Conservation (phyloP, 2,113 vertebrate species). For the Xiphophorus couchianus region DNA sequence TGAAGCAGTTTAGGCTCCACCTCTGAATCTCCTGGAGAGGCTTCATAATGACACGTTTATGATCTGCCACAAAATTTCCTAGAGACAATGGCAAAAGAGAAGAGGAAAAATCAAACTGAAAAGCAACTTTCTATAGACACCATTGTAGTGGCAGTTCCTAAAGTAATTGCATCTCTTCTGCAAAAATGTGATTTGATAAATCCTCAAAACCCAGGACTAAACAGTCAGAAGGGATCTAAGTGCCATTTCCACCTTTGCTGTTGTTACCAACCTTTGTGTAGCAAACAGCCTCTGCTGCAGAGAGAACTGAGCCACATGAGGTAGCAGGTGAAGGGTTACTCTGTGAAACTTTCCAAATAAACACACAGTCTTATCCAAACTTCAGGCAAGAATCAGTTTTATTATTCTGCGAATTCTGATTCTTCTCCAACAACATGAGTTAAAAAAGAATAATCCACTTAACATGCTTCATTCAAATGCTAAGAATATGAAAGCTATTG, state of each 20-base stretch:
- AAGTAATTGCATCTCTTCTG: no score
- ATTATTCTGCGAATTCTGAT: not conserved
- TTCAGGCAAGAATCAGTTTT: no score
- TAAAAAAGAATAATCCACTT: not conserved
- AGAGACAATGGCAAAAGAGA: no score
- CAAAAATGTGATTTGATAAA: not conserved
- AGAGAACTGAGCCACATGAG: not conserved
- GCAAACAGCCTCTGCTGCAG: not conserved
- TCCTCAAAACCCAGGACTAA: not conserved
- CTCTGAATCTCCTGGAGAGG: no score
- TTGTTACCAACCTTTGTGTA: not conserved
- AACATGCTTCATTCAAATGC: not conserved
- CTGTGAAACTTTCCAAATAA: not conserved
- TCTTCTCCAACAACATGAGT: not conserved
- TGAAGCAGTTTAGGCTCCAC: no score
- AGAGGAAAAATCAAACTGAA: no score
- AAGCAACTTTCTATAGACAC: no score
- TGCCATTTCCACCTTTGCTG: not conserved
- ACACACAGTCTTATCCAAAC: not conserved
- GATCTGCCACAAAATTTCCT: no score
- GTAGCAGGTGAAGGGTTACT: not conserved
- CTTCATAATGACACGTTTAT: no score
- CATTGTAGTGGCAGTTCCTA: no score
- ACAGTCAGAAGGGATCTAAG: not conserved
- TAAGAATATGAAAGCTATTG: not conserved